Conservation (phyloP, 2,113 vertebrate species). For the Picathartes gymnocephalus region DNA sequence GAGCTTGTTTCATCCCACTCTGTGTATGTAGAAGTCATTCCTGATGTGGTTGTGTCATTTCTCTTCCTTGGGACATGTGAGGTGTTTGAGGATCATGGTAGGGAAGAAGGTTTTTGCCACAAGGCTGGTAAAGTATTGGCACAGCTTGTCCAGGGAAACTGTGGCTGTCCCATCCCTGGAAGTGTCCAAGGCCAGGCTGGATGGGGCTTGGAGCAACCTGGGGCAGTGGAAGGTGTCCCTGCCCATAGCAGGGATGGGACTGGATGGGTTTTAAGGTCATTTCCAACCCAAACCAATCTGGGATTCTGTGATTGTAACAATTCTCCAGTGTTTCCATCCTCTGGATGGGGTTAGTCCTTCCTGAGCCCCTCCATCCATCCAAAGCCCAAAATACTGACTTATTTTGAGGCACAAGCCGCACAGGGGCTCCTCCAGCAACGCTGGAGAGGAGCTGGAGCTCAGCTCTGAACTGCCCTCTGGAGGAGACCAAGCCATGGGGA, state of each 20-base stretch:
- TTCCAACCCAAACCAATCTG: not conserved
- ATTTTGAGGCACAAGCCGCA: not conserved
- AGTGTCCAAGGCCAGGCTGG: not conserved
- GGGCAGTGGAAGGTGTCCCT: not conserved
- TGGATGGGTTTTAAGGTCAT: not conserved
- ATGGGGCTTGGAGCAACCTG: not conserved
- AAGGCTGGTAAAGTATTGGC: not conserved
- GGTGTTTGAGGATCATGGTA: not conserved
- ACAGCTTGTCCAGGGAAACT: not conserved
- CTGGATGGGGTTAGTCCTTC: not conserved
- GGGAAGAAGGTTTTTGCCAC: not conserved
- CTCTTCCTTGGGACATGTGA: not conserved
- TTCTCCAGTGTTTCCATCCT: not conserved
- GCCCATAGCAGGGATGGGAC: not conserved
- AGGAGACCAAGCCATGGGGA: not conserved
- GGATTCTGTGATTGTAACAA: not conserved
- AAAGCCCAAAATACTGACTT: not conserved
- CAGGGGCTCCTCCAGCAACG: not conserved
- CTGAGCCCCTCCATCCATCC: not conserved
- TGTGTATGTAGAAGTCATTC: no score
- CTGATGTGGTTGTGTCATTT: not conserved
- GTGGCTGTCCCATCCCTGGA: not conserved
- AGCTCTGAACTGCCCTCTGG: constrained; percentile 49
- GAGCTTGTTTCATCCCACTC: not conserved
- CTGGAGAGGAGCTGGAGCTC: not conserved